A percentile compares a stretch with the other conserved stretches of the same genome.
Conservation (phyloP, 1,140 invertebrate species). For the Zaprionus capensis region DNA sequence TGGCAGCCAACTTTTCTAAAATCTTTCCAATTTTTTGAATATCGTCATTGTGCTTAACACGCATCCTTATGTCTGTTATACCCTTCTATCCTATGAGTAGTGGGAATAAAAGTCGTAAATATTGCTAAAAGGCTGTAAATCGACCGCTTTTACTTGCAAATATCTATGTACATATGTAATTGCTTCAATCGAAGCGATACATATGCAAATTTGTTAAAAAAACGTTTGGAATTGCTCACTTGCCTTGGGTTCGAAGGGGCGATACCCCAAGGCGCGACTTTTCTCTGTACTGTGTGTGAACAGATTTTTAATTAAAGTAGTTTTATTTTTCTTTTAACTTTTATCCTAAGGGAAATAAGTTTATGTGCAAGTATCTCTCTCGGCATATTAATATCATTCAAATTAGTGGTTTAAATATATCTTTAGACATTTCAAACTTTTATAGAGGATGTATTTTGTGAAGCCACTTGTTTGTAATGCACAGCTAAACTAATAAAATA, state of each 20-base stretch:
- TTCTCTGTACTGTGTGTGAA: not conserved
- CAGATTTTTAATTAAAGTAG: not conserved
- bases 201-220: conserved; percentile 5
- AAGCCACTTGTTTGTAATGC: not conserved
- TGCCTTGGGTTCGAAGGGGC: not conserved
- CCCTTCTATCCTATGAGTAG: too few relatives aligned
- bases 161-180: not conserved
- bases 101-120: not conserved
- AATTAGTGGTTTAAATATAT: not conserved
- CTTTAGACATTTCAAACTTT: not conserved
- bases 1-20: too few relatives aligned
- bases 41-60: too few relatives aligned
- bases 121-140: conserved; percentile 2
- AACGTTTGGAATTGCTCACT: not conserved
- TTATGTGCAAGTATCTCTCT: not conserved
- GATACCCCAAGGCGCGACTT: not conserved
- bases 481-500: too few relatives aligned
- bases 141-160: not conserved
- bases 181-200: not conserved
- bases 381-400: not conserved
- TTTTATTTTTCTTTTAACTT: not conserved
- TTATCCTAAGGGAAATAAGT: not conserved
- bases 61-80: too few relatives aligned
- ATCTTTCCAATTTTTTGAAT: too few relatives aligned
- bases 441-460: not conserved